phyloP scores from a whole-genome alignment of 2,113 vertebrate genomes.

The Crotalus viridis region DNA sequence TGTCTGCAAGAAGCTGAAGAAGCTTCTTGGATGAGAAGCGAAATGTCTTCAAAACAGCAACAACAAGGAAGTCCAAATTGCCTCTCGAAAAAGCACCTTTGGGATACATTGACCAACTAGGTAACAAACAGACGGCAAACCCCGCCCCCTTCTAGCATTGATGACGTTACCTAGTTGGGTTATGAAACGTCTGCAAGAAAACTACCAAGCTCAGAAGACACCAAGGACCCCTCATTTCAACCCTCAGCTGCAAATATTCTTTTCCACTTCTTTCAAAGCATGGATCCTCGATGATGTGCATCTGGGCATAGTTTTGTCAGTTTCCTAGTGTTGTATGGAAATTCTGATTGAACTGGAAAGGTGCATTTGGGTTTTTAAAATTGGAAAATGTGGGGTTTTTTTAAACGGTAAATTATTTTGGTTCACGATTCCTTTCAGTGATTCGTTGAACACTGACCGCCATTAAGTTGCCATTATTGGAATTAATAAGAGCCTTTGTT shows the following conservation, averaged over 20 bases:
- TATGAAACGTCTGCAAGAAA: not conserved
- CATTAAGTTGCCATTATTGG: slow-evolving; percentile 32
- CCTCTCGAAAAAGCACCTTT: no score
- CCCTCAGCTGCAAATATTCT: not conserved
- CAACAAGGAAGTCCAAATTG: no score
- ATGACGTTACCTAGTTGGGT: not conserved
- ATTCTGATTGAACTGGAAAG: slow-evolving; percentile 40
- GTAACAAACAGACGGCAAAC: not conserved
- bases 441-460: slow-evolving; percentile 19
- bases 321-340: slow-evolving; percentile 52
- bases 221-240: not conserved
- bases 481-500: slow-evolving; percentile 22
- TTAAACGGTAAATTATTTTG: slow-evolving; percentile 32
- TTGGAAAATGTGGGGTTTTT: slow-evolving; percentile 35
- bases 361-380: slow-evolving; percentile 36
- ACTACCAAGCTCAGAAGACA: not conserved
- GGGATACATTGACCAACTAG: not conserved
- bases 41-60: no score
- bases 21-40: no score
- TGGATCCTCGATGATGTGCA: slow-evolving; percentile 25
- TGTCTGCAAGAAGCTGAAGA: no score
- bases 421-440: slow-evolving; percentile 30
- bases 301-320: slow-evolving; percentile 48
- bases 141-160: not conserved
- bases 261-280: slow-evolving; percentile 58